phyloP scores from a whole-genome alignment of 2,888 invertebrate species.

The Tenthredo distinguenda region DNA sequence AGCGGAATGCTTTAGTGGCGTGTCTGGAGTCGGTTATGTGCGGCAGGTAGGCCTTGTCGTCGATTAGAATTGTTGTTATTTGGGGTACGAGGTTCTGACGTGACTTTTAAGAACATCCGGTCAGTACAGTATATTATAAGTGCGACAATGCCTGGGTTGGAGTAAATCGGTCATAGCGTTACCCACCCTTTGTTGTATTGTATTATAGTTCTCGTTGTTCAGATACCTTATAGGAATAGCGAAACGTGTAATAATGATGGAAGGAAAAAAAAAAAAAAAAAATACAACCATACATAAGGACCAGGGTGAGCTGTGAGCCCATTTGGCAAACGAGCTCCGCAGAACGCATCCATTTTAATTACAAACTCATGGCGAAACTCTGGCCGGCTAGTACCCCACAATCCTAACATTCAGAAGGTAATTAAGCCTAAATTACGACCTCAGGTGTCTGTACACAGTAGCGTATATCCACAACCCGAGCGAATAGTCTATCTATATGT shows the following conservation, averaged over 20 bases:
- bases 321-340: constrained; percentile 34
- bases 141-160: neutral
- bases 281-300: neutral
- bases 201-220: neutral
- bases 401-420: constrained; percentile 44
- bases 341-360: constrained; percentile 45
- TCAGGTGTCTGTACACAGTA: constrained; percentile 29
- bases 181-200: neutral
- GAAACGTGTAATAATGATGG: neutral
- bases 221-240: neutral
- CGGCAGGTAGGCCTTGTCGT: constrained; percentile 23
- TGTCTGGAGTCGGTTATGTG: constrained; percentile 24
- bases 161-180: neutral
- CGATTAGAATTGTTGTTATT: constrained; percentile 34
- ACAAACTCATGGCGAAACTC: constrained; percentile 40
- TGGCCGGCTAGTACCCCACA: constrained; percentile 17
- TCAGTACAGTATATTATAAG: constrained; percentile 11
- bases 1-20: constrained; percentile 10
- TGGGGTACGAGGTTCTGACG: constrained; percentile 33
- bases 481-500: neutral
- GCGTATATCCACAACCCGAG: neutral
- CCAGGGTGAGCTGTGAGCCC: constrained; percentile 31
- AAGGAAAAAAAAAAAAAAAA: neutral
- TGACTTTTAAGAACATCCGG: constrained; percentile 39
- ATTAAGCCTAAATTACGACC: constrained; percentile 39